Evolutionary conservation across 2,113 vertebrate species (phyloP).

Genomic region (Paramisgurnus dabryanus): DNA sequence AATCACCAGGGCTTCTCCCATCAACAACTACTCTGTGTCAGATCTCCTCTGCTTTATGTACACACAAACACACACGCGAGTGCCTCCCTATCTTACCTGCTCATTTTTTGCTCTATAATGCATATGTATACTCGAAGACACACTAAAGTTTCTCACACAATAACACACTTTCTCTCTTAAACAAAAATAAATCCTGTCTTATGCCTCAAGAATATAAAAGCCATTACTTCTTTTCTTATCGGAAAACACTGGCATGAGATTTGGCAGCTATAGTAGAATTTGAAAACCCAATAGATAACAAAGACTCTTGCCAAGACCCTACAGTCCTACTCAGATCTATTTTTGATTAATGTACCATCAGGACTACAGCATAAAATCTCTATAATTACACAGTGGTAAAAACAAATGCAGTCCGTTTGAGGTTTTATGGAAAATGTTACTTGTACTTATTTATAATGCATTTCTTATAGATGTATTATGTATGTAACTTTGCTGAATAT

Average conservation of each 20-base stretch:
- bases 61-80: not conserved
- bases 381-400: constrained; percentile 34
- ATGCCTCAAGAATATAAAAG: not conserved
- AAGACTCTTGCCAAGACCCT: constrained; percentile 12
- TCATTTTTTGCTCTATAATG: not conserved
- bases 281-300: constrained; percentile 27
- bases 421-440: constrained; percentile 18
- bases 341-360: constrained; percentile 45
- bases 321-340: constrained; percentile 36
- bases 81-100: not conserved
- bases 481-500: not conserved
- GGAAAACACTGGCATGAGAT: constrained; percentile 12
- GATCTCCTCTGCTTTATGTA: constrained; percentile 5
- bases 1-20: constrained; percentile 33
- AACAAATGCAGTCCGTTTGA: constrained; percentile 10
- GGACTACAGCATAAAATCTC: constrained; percentile 25
- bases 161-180: not conserved
- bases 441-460: constrained; percentile 14
- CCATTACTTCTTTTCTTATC: constrained; percentile 16
- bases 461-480: not conserved
- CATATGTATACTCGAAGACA: not conserved
- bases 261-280: constrained; percentile 7
- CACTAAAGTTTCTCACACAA: not conserved
- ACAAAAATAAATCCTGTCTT: constrained; percentile 4
- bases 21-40: constrained; percentile 28